Percentiles rank a stretch among this genome's conserved stretches.
Conservation (phyloP, 1,140 invertebrate genomes). For the Nephila pilipes region DNA sequence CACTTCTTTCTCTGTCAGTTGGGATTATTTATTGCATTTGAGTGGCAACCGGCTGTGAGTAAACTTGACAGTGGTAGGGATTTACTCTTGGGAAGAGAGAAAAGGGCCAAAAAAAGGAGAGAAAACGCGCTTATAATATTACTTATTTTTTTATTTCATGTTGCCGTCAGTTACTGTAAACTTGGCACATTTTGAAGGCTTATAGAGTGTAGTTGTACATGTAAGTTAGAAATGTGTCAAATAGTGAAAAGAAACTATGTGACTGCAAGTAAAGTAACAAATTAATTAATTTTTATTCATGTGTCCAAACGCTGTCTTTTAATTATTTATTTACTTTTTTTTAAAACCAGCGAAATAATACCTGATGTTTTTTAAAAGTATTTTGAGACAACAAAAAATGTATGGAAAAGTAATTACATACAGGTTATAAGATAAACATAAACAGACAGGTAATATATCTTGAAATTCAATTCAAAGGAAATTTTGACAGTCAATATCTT, state of each 20-base stretch:
- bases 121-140: neutral
- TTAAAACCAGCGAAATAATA: too few relatives aligned
- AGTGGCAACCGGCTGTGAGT: slow-evolving; percentile 30
- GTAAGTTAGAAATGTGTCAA: neutral
- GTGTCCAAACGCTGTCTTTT: too few relatives aligned
- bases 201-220: neutral
- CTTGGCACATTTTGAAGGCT: neutral
- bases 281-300: neutral
- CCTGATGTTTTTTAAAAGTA: too few relatives aligned
- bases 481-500: too few relatives aligned
- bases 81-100: neutral
- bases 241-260: neutral
- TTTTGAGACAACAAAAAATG: too few relatives aligned
- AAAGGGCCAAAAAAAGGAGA: neutral
- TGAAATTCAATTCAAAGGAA: too few relatives aligned
- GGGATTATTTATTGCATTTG: slow-evolving; percentile 40
- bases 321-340: too few relatives aligned
- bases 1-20: slow-evolving; percentile 40
- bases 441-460: too few relatives aligned
- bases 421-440: too few relatives aligned
- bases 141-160: neutral
- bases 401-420: too few relatives aligned
- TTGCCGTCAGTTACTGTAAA: neutral
- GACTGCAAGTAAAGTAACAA: neutral
- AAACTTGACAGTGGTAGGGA: slow-evolving; percentile 19